Evolutionary conservation across 2,888 invertebrate species (phyloP), one percentile per base, ranked within the genome.

Genomic region (Drosophila mayaguana): DNA sequence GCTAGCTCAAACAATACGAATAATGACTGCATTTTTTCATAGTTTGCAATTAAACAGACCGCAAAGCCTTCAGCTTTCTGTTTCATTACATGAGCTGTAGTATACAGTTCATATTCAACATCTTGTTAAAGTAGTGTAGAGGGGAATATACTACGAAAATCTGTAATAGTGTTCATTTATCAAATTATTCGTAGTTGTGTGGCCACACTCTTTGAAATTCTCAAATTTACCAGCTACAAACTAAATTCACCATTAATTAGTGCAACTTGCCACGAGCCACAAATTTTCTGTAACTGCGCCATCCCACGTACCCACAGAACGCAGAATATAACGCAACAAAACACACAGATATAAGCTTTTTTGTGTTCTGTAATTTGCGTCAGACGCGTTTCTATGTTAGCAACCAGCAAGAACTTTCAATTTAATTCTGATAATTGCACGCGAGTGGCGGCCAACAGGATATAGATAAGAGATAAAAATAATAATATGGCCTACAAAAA

Each of bases 381-480:
- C 67, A 57, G 76, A 63, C 71, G 61, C 68, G 70, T 66, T 74
- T 70, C 55, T 40, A 50, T 65, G 83, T 48, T 55, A 43, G 43
- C 60, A 57, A 34, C 48, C 61, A 64, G 63, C 71, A 66, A 32
- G 76, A 89, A 84, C 77, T 84, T 89, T 86, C 72, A 66, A 89
- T 70, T 72, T 72, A 66, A 79, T 75, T 75, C 67, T 65, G 79
- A 76, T 80, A 83, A 88, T 74, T 83, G 69, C 51, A 56, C 46
- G 62, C 43, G 34, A 74, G 57, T 34, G 25, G 36, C 55, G 45
- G 50, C 20, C 50, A 18, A 48, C 42, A 54, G 42, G 22, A 50
- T 28, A 40, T 45, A 38, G 38, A 53, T 38, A 22, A n/a, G 18
- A 54, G 22, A 40, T 28, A 8, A 32, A 62, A 43, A n/a, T 18